Evolutionary conservation across 2,888 invertebrate genomes (phyloP).

Genomic region (Pandemis cinnamomeana): DNA sequence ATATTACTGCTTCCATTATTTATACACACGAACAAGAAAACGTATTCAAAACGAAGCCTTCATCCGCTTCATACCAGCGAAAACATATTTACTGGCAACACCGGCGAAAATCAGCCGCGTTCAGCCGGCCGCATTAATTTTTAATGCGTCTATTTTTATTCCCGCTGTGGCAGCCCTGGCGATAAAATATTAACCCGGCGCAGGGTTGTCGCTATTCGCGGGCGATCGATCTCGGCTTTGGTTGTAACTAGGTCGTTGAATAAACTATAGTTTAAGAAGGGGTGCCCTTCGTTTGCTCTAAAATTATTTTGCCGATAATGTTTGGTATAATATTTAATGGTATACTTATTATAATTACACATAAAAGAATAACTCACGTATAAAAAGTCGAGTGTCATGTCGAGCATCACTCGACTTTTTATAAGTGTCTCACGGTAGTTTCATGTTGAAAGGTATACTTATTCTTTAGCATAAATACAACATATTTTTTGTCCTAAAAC

Average conservation of each 20-base stretch:
- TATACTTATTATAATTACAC: too few relatives aligned
- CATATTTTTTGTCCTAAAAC: too few relatives aligned
- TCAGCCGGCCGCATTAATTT: constrained; percentile 25
- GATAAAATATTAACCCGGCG: constrained; percentile 49
- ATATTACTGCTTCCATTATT: too few relatives aligned
- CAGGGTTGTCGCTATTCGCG: constrained; percentile 52
- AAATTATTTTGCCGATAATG: too few relatives aligned
- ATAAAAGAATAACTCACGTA: too few relatives aligned
- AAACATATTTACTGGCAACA: constrained; percentile 12
- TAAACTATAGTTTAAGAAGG: constrained; percentile 9
- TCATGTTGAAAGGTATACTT: too few relatives aligned
- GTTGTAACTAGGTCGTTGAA: constrained; percentile 33
- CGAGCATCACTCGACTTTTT: too few relatives aligned
- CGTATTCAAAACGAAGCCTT: background rate
- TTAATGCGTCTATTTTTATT: constrained; percentile 38
- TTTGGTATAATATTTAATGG: too few relatives aligned
- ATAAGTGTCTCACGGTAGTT: too few relatives aligned
- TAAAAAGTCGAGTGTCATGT: too few relatives aligned
- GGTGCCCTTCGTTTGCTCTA: too few relatives aligned
- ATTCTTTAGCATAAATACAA: too few relatives aligned
- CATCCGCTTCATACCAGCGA: background rate
- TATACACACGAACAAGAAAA: background rate
- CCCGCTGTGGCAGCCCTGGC: constrained; percentile 47
- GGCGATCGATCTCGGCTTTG: constrained; percentile 48
- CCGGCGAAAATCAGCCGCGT: constrained; percentile 27